These are phyloP conservation scores for Polia nebulosa DNA, from an alignment of 2,888 invertebrate species.

Conservation along the genomic window DNA sequence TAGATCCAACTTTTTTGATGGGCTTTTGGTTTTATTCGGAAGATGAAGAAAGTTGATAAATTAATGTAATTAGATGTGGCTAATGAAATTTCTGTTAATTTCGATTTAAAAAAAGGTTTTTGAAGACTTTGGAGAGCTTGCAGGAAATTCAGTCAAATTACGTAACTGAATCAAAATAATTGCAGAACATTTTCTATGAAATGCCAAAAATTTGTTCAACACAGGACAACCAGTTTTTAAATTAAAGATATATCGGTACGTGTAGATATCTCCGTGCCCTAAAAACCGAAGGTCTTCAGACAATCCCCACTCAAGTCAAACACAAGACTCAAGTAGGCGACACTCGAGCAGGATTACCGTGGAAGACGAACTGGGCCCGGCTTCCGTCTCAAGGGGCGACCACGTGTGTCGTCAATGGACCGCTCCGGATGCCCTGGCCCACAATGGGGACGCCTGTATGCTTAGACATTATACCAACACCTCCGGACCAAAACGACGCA, in stretches of 20 bases:
- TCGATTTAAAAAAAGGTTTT: not conserved
- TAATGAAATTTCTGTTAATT: not conserved
- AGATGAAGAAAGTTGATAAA: conserved; percentile 33
- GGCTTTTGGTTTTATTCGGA: conserved; percentile 29
- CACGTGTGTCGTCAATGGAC: conserved; percentile 87
- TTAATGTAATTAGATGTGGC: conserved; percentile 34
- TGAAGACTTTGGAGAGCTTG: not conserved
- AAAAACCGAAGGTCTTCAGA: conserved; percentile 41
- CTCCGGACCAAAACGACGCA: conserved; percentile 53
- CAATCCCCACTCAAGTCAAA: conserved; percentile 50
- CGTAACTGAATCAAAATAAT: not conserved
- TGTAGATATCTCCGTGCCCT: conserved; percentile 16
- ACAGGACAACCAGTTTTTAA: too few species aligned
- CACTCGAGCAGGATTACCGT: conserved; percentile 69
- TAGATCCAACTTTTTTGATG: conserved; percentile 49
- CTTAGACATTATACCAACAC: conserved; percentile 69
- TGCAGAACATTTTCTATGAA: not conserved
- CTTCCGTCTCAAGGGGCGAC: conserved; percentile 83
- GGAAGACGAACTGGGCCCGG: conserved; percentile 72
- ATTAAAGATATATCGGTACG: not conserved
- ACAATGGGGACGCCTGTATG: conserved; percentile 76
- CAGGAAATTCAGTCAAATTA: not conserved
- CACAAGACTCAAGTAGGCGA: conserved; percentile 65
- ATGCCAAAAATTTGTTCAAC: too few species aligned
- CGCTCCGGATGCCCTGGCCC: conserved; percentile 82